Base-by-base conservation (phyloP, 2,113 vertebrate genomes). In the Trinectes maculatus region DNA sequence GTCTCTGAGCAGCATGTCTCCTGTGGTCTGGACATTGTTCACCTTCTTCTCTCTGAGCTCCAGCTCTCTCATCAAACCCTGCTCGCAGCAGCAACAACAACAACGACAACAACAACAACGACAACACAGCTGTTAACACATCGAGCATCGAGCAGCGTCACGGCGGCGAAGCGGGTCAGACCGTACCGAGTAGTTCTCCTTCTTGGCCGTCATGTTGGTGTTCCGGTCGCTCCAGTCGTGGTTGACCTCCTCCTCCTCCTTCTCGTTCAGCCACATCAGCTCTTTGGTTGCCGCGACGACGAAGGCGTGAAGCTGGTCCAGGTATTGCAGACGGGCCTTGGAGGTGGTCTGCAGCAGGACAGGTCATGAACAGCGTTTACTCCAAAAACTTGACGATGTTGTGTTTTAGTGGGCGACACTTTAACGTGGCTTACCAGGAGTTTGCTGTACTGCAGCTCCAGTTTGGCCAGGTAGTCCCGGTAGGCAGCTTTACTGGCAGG, bases 141-240 rank as follows among this genome's bases (percentile, higher is more conserved):
- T 11, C 4, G 13, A 26, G 39, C 6, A 18, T 16, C 19, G 26
- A 26, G 8, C 18, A 60, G 2, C 16, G 8, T 53, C 19, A n/a
- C n/a, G n/a, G n/a, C n/a, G n/a, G n/a, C n/a, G n/a, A n/a, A n/a
- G n/a, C n/a, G n/a, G n/a, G n/a, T n/a, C n/a, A n/a, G n/a, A 5
- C 15, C 84, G 31, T 91, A 98, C 97, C 85, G 96, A 97, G 90
- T 98, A 98, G 81, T 92, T 95, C 40, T 98, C 97, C 47, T 97
- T 98, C 91, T 98, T 98, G 79, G 94, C 89, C 0, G 87, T 80
- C 95, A 98, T 93, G 91, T 96, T 96, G 78, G 92, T 84, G 85
- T 96, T 98, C 9, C 84, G 90, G 6, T 98, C 95, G 0, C 96
- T 98, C 97, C 97, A 98, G 92, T 98, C 96, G 0, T 94, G 97